These are phyloP conservation scores for Eugnorisma glareosa DNA, from an alignment of 2,888 invertebrate species.

Conservation along the genomic window DNA sequence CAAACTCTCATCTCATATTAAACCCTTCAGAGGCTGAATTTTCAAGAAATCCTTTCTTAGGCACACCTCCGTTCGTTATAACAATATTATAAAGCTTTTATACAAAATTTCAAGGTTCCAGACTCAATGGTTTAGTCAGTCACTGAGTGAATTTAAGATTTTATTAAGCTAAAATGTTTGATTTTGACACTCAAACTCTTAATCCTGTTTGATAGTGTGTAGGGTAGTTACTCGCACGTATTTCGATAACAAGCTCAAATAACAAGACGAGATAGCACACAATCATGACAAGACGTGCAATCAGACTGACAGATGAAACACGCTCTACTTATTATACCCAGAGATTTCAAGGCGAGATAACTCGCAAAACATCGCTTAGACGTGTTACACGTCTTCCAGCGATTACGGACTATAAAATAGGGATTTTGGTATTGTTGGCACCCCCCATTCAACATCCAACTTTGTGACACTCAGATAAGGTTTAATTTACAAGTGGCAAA, in stretches of 20 bases:
- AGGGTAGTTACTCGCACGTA: neutral
- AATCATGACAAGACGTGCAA: slow-evolving; percentile 10
- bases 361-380: slow-evolving; percentile 53
- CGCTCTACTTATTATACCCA: slow-evolving; percentile 35
- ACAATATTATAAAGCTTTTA: neutral
- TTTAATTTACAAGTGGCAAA: slow-evolving; percentile 21
- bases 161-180: neutral
- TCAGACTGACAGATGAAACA: slow-evolving; percentile 36
- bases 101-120: neutral
- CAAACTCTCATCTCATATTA: neutral
- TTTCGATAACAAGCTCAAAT: neutral
- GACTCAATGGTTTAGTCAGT: neutral
- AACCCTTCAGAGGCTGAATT: neutral
- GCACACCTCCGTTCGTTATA: neutral
- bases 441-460: slow-evolving; percentile 25
- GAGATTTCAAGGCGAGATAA: slow-evolving; percentile 56
- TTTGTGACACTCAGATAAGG: slow-evolving; percentile 16
- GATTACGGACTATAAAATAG: slow-evolving; percentile 63
- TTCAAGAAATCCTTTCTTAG: neutral
- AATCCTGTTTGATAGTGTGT: neutral
- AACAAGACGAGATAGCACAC: neutral
- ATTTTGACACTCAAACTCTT: neutral
- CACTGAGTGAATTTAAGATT: neutral
- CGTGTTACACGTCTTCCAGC: slow-evolving; percentile 49
- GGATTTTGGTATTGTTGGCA: slow-evolving; percentile 53